Evolutionary conservation across 2,797 vertebrate species (phyloP).

Genomic region (Lepus oiostolus): DNA sequence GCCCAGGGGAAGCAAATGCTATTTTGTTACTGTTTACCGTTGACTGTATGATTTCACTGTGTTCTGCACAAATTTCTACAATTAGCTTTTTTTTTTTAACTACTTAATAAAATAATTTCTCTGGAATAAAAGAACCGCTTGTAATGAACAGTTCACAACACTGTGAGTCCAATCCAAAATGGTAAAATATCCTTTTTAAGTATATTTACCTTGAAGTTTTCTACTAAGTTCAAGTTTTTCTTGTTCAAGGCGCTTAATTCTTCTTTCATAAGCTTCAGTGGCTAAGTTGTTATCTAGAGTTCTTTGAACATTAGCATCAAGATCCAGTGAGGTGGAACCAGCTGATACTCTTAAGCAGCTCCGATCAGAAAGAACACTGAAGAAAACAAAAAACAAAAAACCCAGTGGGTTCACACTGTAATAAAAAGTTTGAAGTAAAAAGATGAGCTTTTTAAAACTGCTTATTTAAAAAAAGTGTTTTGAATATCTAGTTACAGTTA

Average conservation of each 20-base stretch:
- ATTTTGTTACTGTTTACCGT: neutral
- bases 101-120: conserved; percentile 50
- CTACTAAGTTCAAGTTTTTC: conserved; percentile 97
- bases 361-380: conserved; percentile 95
- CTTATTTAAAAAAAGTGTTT: conserved; percentile 12
- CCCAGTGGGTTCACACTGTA: neutral
- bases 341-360: conserved; percentile 92
- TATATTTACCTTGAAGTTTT: conserved; percentile 95
- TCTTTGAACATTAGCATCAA: conserved; percentile 94
- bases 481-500: neutral
- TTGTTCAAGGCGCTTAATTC: conserved; percentile 97
- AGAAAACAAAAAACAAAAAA: neutral
- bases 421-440: conserved; percentile 10
- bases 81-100: neutral
- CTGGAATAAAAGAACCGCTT: neutral
- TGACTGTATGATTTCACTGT: neutral
- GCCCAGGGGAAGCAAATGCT: neutral
- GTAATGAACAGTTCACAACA: neutral
- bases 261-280: conserved; percentile 97
- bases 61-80: neutral
- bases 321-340: conserved; percentile 88
- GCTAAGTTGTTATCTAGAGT: conserved; percentile 97
- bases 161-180: conserved; percentile 33
- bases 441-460: neutral
- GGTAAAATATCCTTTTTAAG: neutral